Evolutionary conservation across 2,797 vertebrate genomes (phyloP).

Genomic region (Sebastiscus albofasciatus): DNA sequence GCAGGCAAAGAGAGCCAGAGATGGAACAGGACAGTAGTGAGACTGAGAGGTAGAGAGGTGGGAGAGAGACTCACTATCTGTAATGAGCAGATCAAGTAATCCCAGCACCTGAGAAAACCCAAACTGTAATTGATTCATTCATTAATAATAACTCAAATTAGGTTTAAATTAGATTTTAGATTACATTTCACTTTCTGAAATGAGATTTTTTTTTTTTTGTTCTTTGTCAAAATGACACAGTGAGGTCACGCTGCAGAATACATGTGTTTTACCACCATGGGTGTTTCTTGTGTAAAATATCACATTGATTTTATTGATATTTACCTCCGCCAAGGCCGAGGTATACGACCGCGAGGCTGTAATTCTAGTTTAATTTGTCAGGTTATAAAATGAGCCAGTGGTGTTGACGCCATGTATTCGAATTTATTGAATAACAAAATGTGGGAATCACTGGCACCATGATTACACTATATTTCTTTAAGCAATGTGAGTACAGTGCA

Average conservation of each 20-base stretch:
- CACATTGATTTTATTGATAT: too few species aligned
- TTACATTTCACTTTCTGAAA: slow-evolving; percentile 11
- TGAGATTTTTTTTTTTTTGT: background rate
- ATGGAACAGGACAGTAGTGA: background rate
- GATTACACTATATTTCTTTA: background rate
- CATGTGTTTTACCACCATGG: background rate
- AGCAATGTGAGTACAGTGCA: background rate
- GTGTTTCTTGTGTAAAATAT: background rate
- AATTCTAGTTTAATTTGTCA: background rate
- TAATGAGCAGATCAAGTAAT: slow-evolving; percentile 1
- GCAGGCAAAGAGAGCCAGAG: background rate
- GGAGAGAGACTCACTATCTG: background rate
- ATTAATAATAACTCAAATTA: slow-evolving; percentile 31
- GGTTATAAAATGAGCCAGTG: background rate
- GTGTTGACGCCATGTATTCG: background rate
- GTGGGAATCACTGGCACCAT: background rate
- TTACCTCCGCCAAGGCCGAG: too few species aligned
- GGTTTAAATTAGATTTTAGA: slow-evolving; percentile 29
- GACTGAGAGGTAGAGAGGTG: background rate
- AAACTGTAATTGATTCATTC: slow-evolving; percentile 19
- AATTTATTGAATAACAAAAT: background rate
- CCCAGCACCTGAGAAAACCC: slow-evolving; percentile 9
- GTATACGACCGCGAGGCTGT: too few species aligned
- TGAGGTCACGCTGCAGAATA: background rate
- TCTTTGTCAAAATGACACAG: background rate